These are phyloP conservation scores for Temnothorax nylanderi DNA, from an alignment of 1,140 invertebrate genomes.

Conservation along the genomic window DNA sequence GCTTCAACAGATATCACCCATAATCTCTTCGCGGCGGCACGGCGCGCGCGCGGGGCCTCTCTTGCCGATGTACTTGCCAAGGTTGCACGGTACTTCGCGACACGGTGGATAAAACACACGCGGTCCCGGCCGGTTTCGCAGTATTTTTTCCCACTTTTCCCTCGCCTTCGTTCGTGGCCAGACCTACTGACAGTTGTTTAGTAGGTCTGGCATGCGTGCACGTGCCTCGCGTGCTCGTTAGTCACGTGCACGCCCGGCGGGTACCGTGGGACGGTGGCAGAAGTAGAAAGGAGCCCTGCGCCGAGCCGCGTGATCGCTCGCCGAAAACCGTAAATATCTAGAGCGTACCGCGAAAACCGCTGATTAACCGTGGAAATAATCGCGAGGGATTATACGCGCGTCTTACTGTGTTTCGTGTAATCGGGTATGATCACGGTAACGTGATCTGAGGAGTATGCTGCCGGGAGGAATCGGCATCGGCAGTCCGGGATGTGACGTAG, in stretches of 20 bases:
- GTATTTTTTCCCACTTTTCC: slow-evolving; percentile 67
- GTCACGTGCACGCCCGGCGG: slow-evolving; percentile 68
- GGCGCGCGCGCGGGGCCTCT: neutral
- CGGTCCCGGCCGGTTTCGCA: slow-evolving; percentile 63
- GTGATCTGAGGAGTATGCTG: neutral
- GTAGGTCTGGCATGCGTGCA: slow-evolving; percentile 73
- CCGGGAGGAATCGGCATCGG: too few relatives aligned
- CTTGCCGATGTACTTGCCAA: slow-evolving; percentile 59
- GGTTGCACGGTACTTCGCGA: slow-evolving; percentile 60
- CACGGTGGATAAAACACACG: slow-evolving; percentile 44
- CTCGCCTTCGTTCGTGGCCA: slow-evolving; percentile 44
- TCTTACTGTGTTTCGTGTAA: neutral
- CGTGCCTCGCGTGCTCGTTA: slow-evolving; percentile 66
- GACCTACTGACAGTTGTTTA: slow-evolving; percentile 62
- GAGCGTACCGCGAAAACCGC: neutral
- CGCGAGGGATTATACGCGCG: neutral
- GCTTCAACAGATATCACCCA: slow-evolving; percentile 26
- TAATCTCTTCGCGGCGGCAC: slow-evolving; percentile 6
- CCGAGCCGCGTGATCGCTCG: slow-evolving; percentile 17
- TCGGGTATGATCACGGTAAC: neutral
- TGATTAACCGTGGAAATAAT: slow-evolving; percentile 16
- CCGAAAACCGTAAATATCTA: slow-evolving; percentile 31
- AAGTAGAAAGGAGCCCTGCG: slow-evolving; percentile 56
- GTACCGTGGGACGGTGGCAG: slow-evolving; percentile 57
- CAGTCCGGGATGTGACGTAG: neutral